Evolutionary conservation across 2,797 vertebrate species (phyloP).

Genomic region (Falco naumanni): DNA sequence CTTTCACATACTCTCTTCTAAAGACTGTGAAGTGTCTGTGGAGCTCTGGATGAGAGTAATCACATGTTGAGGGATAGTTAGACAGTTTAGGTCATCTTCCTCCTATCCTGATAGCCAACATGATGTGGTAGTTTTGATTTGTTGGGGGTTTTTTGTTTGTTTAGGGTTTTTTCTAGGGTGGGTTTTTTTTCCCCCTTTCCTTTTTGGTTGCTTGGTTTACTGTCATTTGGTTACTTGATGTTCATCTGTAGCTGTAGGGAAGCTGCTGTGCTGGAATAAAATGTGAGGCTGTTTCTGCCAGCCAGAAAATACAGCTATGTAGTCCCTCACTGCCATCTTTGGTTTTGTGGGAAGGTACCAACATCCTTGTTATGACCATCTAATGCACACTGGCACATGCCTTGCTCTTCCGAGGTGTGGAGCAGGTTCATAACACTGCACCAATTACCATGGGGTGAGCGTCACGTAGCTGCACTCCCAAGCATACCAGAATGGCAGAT

Average conservation of each 20-base stretch:
- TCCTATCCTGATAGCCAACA: not conserved
- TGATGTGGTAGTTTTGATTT: not conserved
- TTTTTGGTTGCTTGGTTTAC: not conserved
- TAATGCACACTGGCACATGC: not conserved
- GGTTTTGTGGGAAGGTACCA: not conserved
- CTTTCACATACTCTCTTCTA: not conserved
- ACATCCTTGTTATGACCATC: not conserved
- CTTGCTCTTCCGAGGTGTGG: fast-evolving
- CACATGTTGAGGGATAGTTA: not conserved
- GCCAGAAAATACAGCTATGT: not conserved
- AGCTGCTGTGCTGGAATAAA: not conserved
- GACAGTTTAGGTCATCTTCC: not conserved
- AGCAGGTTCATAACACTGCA: not conserved
- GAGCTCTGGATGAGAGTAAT: not conserved
- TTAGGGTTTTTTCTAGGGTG: too few relatives aligned
- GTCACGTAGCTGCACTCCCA: not conserved
- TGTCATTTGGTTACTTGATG: not conserved
- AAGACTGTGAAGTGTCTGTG: not conserved
- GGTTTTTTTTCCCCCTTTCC: too few relatives aligned
- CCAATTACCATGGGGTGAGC: not conserved
- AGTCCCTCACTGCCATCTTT: not conserved
- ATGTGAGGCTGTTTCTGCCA: not conserved
- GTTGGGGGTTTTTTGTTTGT: not conserved
- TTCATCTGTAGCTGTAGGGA: not conserved
- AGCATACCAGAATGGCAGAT: not conserved